Percentiles rank a stretch among this genome's conserved stretches.
These are phyloP conservation scores for Syrmaticus mikado DNA, from an alignment of 2,113 vertebrate species.

Conservation along the genomic window DNA sequence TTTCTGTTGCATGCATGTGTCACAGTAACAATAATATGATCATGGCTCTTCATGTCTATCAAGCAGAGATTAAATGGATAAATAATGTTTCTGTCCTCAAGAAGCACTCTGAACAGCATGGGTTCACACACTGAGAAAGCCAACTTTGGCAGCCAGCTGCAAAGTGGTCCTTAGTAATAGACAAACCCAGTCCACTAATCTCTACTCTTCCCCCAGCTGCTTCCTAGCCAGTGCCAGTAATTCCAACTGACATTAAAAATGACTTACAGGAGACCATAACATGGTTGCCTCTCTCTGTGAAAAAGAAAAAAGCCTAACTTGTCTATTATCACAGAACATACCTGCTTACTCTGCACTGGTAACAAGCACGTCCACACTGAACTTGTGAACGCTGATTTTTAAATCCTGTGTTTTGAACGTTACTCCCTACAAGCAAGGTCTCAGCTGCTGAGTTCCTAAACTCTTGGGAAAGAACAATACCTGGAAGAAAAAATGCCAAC, in stretches of 20 bases:
- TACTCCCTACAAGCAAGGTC: not conserved
- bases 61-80: not conserved
- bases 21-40: not conserved
- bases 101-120: not conserved
- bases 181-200: not conserved
- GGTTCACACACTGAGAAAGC: not conserved
- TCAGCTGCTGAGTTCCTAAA: not conserved
- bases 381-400: not conserved
- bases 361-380: slow-evolving; percentile 2
- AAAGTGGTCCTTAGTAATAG: not conserved
- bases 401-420: not conserved
- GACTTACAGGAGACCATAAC: not conserved
- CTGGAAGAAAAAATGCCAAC: not conserved
- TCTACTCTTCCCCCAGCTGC: rapidly evolving
- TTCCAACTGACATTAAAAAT: not conserved
- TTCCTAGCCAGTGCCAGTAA: not conserved
- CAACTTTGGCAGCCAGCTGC: not conserved
- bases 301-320: not conserved
- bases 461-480: not conserved
- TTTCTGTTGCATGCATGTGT: rapidly evolving
- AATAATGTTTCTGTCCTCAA: not conserved
- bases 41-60: not conserved
- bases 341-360: not conserved
- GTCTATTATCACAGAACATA: not conserved
- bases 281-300: not conserved